phyloP scores from a whole-genome alignment of 2,797 vertebrate species.

The Thamnophis elegans region DNA sequence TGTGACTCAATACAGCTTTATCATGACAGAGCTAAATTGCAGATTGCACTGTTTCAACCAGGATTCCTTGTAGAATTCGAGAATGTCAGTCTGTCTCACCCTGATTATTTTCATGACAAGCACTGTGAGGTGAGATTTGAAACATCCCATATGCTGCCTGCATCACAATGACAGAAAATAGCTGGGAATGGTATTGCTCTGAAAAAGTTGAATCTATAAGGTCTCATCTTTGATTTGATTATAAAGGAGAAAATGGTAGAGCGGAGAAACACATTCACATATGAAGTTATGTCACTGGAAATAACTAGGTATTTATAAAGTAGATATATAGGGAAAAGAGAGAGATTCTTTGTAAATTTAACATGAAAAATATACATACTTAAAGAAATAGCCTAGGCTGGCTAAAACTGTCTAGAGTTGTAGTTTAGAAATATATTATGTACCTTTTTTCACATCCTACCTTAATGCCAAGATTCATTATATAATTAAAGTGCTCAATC shows the following conservation, averaged over 20 bases:
- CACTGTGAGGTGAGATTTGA: conserved; percentile 40
- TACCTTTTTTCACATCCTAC: background rate
- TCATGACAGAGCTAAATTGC: background rate
- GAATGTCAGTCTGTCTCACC: background rate
- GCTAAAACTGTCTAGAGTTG: background rate
- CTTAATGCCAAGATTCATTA: background rate
- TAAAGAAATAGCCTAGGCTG: background rate
- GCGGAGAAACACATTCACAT: background rate
- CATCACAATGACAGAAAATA: conserved; percentile 56
- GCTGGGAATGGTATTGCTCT: conserved; percentile 45
- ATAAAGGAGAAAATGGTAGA: conserved; percentile 26
- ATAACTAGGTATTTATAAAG: conserved; percentile 7
- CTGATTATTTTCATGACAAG: conserved; percentile 39
- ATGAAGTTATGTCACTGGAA: background rate
- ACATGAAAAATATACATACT: background rate
- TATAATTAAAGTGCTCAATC: background rate
- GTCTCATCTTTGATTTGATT: conserved; percentile 24
- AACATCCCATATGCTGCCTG: conserved; percentile 50
- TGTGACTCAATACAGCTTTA: background rate
- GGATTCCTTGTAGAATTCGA: background rate
- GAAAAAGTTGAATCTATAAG: conserved; percentile 41
- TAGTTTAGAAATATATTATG: conserved; percentile 19
- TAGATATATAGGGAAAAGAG: background rate
- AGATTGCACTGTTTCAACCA: background rate
- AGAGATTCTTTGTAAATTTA: background rate